A percentile compares a stretch with the other conserved stretches of the same genome.
Conservation (phyloP, 2,888 invertebrate genomes). For the Argynnis bischoffii region DNA sequence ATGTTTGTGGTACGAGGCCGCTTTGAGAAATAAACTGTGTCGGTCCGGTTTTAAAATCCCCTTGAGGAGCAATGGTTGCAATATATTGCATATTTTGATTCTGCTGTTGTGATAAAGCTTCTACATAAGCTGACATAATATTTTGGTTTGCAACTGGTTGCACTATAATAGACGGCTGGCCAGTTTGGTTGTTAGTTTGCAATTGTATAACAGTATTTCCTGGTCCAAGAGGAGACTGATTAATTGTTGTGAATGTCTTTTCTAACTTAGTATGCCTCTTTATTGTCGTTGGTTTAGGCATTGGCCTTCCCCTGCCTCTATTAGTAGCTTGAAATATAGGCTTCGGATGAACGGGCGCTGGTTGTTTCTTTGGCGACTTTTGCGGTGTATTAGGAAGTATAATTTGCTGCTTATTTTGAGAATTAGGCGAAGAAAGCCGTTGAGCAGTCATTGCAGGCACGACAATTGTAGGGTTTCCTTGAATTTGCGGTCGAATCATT, state of each 20-base stretch:
- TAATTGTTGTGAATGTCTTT: conserved; percentile 74
- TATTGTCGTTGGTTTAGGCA: conserved; percentile 74
- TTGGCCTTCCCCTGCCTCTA: conserved; percentile 70
- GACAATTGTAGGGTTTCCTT: conserved; percentile 75
- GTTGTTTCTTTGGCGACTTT: conserved; percentile 78
- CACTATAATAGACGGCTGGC: conserved; percentile 85
- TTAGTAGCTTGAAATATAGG: conserved; percentile 75
- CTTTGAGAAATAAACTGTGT: conserved; percentile 82
- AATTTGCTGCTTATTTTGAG: conserved; percentile 74
- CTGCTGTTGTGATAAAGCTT: conserved; percentile 86
- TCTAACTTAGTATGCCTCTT: conserved; percentile 77
- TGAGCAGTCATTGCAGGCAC: conserved; percentile 76
- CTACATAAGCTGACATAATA: conserved; percentile 85
- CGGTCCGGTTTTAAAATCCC: conserved; percentile 79
- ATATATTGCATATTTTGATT: conserved; percentile 90
- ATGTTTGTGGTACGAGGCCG: conserved; percentile 81
- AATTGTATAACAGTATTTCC: conserved; percentile 82
- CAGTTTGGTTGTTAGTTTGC: conserved; percentile 80
- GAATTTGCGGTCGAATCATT: conserved; percentile 76
- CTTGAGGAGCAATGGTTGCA: conserved; percentile 85
- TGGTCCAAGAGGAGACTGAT: conserved; percentile 70
- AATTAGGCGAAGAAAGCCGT: conserved; percentile 69
- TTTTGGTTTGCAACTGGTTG: conserved; percentile 85
- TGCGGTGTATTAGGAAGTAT: conserved; percentile 68
- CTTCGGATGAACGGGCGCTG: conserved; percentile 73